These are phyloP conservation scores for Acropora yongei DNA, from an alignment of 64 coral and sea anemone genomes.

Conservation along the genomic window DNA sequence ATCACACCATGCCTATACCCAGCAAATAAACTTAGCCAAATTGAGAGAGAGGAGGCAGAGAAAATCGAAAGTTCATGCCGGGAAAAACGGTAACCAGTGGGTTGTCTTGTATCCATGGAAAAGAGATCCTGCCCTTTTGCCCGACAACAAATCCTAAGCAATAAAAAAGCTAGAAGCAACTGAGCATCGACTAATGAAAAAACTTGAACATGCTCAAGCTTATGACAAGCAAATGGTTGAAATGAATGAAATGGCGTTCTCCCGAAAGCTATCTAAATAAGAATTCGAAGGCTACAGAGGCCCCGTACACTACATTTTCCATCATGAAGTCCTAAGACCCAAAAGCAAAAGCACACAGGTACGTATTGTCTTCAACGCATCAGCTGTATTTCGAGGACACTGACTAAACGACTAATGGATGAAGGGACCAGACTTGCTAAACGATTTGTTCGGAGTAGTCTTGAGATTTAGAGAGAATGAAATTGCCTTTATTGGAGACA, in stretches of 20 bases:
- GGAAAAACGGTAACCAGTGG: neutral
- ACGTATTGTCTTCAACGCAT: neutral
- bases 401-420: slow-evolving; percentile 7
- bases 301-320: neutral
- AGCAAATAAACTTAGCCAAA: slow-evolving; percentile 8
- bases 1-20: slow-evolving; percentile 10
- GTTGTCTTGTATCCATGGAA: slow-evolving; percentile 7
- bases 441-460: neutral
- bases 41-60: slow-evolving; percentile 3
- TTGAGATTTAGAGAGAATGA: no score
- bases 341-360: neutral
- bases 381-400: slow-evolving; percentile 1
- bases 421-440: neutral
- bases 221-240: neutral
- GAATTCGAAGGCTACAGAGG: no score
- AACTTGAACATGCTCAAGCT: neutral
- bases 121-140: neutral
- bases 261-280: neutral
- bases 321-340: neutral
- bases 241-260: no score
- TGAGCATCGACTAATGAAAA: neutral
- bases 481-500: slow-evolving; percentile 24
- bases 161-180: neutral
- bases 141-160: slow-evolving; percentile 3
- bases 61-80: slow-evolving; percentile 14